phyloP scores from a whole-genome alignment of 2,113 vertebrate genomes.

The Scopus umbretta region DNA sequence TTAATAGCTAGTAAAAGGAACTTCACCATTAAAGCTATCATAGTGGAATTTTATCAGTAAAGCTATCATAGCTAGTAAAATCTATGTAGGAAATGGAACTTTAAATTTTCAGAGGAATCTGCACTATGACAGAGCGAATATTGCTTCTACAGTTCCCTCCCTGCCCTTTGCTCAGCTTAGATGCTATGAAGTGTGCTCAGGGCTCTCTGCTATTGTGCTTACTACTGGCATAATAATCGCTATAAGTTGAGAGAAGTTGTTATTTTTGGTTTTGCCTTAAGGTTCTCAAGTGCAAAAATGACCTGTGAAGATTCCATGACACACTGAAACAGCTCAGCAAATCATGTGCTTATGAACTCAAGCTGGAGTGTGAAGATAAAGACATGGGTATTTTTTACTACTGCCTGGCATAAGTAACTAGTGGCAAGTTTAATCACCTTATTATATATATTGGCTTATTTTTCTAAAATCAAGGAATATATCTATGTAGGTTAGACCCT shows the following conservation, averaged over 20 bases:
- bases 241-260: neutral
- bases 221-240: neutral
- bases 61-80: neutral
- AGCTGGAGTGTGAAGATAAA: neutral
- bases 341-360: neutral
- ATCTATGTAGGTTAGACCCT: neutral
- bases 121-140: neutral
- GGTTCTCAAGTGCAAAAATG: neutral
- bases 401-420: neutral
- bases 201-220: neutral
- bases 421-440: neutral
- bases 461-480: neutral
- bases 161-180: neutral
- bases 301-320: neutral
- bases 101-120: neutral
- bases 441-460: neutral
- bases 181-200: neutral
- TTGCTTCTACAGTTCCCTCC: neutral
- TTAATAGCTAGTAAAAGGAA: neutral
- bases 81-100: neutral
- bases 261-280: neutral
- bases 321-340: neutral
- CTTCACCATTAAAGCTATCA: neutral
- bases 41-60: neutral
- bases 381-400: neutral